Conservation (phyloP, 2,888 invertebrate genomes). For the Hydriomena furcata region DNA sequence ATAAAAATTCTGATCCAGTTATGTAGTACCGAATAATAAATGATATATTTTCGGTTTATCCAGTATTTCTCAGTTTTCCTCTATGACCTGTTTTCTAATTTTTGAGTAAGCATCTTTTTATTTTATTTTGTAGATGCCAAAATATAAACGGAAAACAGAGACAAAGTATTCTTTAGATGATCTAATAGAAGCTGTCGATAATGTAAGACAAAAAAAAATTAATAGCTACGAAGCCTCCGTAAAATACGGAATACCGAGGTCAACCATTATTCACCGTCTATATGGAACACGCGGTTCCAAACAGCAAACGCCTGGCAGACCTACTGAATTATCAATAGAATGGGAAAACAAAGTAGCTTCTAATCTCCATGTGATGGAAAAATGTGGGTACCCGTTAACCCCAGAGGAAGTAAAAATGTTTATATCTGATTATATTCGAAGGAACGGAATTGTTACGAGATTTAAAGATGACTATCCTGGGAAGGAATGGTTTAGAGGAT, state of each 20-base stretch:
- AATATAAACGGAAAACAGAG: not conserved
- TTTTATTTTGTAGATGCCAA: not conserved
- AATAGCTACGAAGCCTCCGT: no score
- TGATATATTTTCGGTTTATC: no score
- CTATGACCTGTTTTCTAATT: no score
- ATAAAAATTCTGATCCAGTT: no score
- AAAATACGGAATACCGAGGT: no score
- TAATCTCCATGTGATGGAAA: conserved; percentile 27
- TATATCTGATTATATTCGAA: conserved; percentile 28
- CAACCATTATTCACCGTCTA: no score
- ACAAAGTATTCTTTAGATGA: not conserved
- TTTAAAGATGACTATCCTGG: not conserved
- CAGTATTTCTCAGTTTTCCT: no score
- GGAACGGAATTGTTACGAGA: conserved; percentile 40
- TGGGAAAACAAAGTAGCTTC: conserved; percentile 25
- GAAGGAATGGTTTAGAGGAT: not conserved
- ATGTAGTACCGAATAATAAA: no score
- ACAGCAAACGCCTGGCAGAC: conserved; percentile 24
- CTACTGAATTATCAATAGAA: conserved; percentile 24
- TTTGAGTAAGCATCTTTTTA: not conserved
- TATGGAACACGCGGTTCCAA: conserved; percentile 25
- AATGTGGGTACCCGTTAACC: conserved; percentile 26
- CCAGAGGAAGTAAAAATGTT: conserved; percentile 16
- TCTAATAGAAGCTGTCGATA: no score
- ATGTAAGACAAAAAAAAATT: no score